Evolutionary conservation across 1,140 invertebrate genomes (phyloP).

Genomic region (Phymorhynchus buccinoides): DNA sequence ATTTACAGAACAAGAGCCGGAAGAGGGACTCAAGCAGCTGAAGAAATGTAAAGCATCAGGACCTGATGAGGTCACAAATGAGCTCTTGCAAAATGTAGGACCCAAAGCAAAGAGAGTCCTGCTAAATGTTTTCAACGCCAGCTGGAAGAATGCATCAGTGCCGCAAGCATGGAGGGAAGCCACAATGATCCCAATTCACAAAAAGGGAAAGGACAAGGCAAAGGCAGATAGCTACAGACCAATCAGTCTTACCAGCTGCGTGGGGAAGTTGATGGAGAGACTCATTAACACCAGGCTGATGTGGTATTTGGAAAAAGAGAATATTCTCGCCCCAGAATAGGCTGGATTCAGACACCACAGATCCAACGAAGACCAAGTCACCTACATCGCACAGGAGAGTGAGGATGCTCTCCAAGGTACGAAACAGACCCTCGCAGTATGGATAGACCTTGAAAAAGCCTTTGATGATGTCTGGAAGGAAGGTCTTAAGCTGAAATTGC

Average conservation of each 20-base stretch:
- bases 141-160: slow-evolving; percentile 28
- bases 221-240: slow-evolving; percentile 39
- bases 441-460: neutral
- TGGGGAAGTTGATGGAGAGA: slow-evolving; percentile 33
- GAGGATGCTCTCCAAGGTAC: slow-evolving; percentile 10
- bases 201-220: slow-evolving; percentile 38
- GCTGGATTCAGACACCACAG: neutral
- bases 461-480: slow-evolving; percentile 2
- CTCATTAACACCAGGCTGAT: slow-evolving; percentile 17
- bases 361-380: neutral
- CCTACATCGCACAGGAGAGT: neutral
- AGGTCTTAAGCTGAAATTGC: neutral
- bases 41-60: slow-evolving; percentile 20
- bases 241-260: slow-evolving; percentile 42
- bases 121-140: slow-evolving; percentile 40
- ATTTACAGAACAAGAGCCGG: neutral
- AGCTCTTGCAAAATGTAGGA: slow-evolving; percentile 32
- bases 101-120: neutral
- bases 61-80: slow-evolving; percentile 40
- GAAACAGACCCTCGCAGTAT: slow-evolving; percentile 1
- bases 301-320: slow-evolving; percentile 5
- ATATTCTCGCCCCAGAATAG: neutral
- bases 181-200: slow-evolving; percentile 35
- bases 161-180: slow-evolving; percentile 40
- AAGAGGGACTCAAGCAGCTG: neutral